Conservation (phyloP, 2,888 invertebrate species). For the Spodoptera exigua region DNA sequence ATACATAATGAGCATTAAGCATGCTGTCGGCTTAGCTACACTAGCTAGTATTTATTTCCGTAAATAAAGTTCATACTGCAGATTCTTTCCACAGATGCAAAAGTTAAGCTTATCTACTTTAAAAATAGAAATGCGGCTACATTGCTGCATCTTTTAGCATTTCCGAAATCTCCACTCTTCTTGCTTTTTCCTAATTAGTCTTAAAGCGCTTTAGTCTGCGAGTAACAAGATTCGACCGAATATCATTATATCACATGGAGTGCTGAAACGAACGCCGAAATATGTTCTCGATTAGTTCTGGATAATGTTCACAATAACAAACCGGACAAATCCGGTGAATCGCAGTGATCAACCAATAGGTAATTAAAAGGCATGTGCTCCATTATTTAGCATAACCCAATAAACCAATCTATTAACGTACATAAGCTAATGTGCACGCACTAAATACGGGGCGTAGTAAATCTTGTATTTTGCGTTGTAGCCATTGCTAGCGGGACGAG, state of each 20-base stretch:
- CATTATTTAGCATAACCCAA: constrained; percentile 38
- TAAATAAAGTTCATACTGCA: constrained; percentile 13
- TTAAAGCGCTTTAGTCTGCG: too few relatives aligned
- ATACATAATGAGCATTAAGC: constrained; percentile 48
- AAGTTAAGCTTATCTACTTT: background rate
- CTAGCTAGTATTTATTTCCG: constrained; percentile 7
- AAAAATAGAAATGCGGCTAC: too few relatives aligned
- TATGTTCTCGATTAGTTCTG: background rate
- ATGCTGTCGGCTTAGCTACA: constrained; percentile 20
- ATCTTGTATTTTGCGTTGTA: constrained; percentile 65
- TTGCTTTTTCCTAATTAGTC: too few relatives aligned
- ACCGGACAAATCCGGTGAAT: constrained; percentile 7
- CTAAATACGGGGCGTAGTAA: constrained; percentile 61
- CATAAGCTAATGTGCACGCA: constrained; percentile 49
- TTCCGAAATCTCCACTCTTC: too few relatives aligned
- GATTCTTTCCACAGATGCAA: background rate
- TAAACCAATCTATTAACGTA: constrained; percentile 48
- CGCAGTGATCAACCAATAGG: background rate
- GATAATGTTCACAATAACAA: constrained; percentile 8
- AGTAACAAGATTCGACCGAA: too few relatives aligned
- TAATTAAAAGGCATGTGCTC: constrained; percentile 22
- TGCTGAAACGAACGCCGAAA: too few relatives aligned
- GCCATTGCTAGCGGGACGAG: constrained; percentile 66
- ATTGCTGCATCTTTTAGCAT: too few relatives aligned
- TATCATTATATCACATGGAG: too few relatives aligned